phyloP scores from a whole-genome alignment of 2,888 invertebrate genomes.

The Serrognathus titanus region DNA sequence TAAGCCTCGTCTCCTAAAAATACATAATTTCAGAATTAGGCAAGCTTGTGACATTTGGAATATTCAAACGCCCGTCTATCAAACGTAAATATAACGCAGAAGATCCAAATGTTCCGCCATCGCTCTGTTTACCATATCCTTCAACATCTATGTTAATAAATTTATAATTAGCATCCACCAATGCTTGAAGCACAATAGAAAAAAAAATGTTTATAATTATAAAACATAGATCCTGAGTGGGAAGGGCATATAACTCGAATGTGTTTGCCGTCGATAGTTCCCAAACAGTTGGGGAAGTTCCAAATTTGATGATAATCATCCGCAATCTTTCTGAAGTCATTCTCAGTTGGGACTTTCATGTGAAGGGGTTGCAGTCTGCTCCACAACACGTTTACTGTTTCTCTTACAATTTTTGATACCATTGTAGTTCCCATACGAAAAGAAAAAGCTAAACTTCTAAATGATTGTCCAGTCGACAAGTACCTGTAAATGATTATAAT shows the following conservation, averaged over 20 bases:
- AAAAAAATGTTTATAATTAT: conserved; percentile 11
- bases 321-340: conserved; percentile 11
- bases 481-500: conserved; percentile 15
- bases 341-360: conserved; percentile 16
- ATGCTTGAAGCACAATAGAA: conserved; percentile 1
- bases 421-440: conserved; percentile 21
- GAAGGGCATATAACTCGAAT: conserved; percentile 3
- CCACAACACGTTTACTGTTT: conserved; percentile 8
- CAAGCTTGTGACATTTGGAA: background rate
- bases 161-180: conserved; percentile 6
- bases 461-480: conserved; percentile 19
- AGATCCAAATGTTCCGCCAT: conserved; percentile 3
- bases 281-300: conserved; percentile 7
- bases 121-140: conserved; percentile 9
- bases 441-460: conserved; percentile 20
- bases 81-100: background rate
- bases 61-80: background rate
- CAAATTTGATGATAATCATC: conserved; percentile 13
- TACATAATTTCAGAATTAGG: conserved; percentile 4
- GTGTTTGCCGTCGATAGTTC: conserved; percentile 7
- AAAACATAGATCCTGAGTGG: conserved; percentile 7
- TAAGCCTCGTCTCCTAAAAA: conserved; percentile 12
- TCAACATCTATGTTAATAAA: conserved; percentile 6
- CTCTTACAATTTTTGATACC: conserved; percentile 16
- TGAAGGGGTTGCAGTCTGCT: conserved; percentile 14